These are phyloP conservation scores for Calycopis cecrops DNA, from an alignment of 1,140 invertebrate species.

Conservation along the genomic window DNA sequence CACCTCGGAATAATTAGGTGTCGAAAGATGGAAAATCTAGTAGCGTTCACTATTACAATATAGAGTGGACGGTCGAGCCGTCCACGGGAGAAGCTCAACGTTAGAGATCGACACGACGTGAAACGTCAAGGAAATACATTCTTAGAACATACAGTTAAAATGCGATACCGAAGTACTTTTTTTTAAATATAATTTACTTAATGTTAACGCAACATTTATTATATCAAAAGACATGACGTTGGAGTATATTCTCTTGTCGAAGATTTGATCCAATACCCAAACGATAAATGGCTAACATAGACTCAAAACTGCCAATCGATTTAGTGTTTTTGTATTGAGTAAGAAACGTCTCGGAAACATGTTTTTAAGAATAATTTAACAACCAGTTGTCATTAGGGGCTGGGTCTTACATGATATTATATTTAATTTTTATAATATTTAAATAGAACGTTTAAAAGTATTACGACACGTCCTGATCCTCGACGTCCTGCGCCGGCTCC, in stretches of 20 bases:
- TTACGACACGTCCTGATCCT: conserved; percentile 96
- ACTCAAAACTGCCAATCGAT: conserved; percentile 36
- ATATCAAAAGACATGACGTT: conserved; percentile 62
- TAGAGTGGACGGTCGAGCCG: conserved; percentile 19
- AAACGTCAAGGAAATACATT: conserved; percentile 55
- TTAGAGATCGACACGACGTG: conserved; percentile 47
- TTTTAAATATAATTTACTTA: conserved; percentile 55
- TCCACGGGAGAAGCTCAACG: conserved; percentile 29
- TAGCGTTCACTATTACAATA: conserved; percentile 26
- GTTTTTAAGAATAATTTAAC: conserved; percentile 27
- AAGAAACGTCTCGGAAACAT: conserved; percentile 26
- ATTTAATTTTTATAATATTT: conserved; percentile 67
- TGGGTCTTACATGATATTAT: conserved; percentile 66
- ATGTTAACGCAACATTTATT: conserved; percentile 53
- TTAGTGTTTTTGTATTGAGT: conserved; percentile 25
- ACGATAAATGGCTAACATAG: conserved; percentile 24
- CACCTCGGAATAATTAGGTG: conserved; percentile 46
- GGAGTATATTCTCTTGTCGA: conserved; percentile 45
- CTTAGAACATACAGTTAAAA: conserved; percentile 64
- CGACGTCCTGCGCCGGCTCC: conserved; percentile 91
- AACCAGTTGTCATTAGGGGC: conserved; percentile 51
- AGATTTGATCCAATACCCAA: conserved; percentile 53
- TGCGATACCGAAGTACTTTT: conserved; percentile 65
- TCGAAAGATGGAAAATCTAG: conserved; percentile 35
- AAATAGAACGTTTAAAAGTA: conserved; percentile 51